These are phyloP conservation scores for Sebastiscus albofasciatus DNA, from an alignment of 2,797 vertebrate species.

Conservation along the genomic window DNA sequence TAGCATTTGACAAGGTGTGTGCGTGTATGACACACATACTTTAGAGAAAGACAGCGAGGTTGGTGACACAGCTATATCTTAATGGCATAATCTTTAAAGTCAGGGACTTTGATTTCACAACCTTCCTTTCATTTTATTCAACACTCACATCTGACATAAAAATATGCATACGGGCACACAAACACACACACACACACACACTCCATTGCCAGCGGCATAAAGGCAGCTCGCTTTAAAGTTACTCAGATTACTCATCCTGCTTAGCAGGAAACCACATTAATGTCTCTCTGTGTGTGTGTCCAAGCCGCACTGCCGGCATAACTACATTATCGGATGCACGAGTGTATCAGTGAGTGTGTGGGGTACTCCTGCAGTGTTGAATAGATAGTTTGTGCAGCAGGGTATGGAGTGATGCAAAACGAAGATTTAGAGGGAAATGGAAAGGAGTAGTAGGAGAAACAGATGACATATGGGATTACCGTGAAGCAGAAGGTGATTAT, in stretches of 20 bases:
- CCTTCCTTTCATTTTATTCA: constrained; percentile 31
- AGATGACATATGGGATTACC: not conserved
- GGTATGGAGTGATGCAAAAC: not conserved
- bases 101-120: constrained; percentile 16
- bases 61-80: not conserved
- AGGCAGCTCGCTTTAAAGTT: constrained; percentile 35
- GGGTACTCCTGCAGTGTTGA: not conserved
- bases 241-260: constrained; percentile 32
- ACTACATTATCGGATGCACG: constrained; percentile 17
- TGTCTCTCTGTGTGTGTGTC: constrained; percentile 20
- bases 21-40: not conserved
- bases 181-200: not conserved
- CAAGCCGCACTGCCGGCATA: constrained; percentile 1
- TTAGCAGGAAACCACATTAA: constrained; percentile 36
- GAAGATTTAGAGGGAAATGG: not conserved
- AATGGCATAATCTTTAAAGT: constrained; percentile 33
- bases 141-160: constrained; percentile 26
- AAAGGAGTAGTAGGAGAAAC: not conserved
- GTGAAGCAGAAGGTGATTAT: not conserved
- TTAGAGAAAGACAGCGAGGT: not conserved
- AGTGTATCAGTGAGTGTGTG: not conserved
- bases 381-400: not conserved
- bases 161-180: not conserved
- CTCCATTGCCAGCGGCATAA: not conserved
- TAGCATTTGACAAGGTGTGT: not conserved